Conservation (phyloP, 2,797 vertebrate genomes). For the Parotocinclus haroldoi region DNA sequence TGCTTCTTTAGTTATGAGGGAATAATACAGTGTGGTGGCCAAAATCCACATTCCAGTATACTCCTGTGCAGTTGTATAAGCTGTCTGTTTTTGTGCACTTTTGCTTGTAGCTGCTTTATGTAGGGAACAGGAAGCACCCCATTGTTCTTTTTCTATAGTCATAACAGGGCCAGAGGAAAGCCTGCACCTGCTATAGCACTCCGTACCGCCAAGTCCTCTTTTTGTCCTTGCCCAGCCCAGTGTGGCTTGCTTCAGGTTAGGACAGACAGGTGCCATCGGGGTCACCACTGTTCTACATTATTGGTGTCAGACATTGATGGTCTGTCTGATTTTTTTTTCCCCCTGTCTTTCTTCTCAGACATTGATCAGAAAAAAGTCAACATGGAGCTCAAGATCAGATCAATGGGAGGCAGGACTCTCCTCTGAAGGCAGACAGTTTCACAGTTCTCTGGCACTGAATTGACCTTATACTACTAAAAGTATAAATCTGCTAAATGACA, state of each 20-base stretch:
- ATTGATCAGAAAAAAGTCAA: conserved; percentile 51
- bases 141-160: conserved; percentile 39
- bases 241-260: conserved; percentile 45
- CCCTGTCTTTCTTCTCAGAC: conserved; percentile 37
- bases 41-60: no score
- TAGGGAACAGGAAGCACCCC: conserved; percentile 50
- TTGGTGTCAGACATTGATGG: conserved; percentile 54
- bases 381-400: conserved; percentile 50
- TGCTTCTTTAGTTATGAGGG: not conserved
- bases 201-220: conserved; percentile 42
- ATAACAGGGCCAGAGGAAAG: conserved; percentile 48
- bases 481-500: not conserved
- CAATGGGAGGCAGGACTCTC: conserved; percentile 44
- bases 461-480: conserved; percentile 17
- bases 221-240: conserved; percentile 49
- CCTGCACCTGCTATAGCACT: conserved; percentile 50
- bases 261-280: conserved; percentile 55
- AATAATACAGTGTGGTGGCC: not conserved
- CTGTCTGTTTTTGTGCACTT: conserved; percentile 13
- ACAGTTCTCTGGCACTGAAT: conserved; percentile 23
- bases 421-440: conserved; percentile 30
- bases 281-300: conserved; percentile 54
- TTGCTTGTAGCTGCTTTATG: conserved; percentile 40
- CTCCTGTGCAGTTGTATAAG: not conserved
- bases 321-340: conserved; percentile 33